These are phyloP conservation scores for Smutsia gigantea DNA, from an alignment of 2,797 vertebrate genomes.

Conservation along the genomic window DNA sequence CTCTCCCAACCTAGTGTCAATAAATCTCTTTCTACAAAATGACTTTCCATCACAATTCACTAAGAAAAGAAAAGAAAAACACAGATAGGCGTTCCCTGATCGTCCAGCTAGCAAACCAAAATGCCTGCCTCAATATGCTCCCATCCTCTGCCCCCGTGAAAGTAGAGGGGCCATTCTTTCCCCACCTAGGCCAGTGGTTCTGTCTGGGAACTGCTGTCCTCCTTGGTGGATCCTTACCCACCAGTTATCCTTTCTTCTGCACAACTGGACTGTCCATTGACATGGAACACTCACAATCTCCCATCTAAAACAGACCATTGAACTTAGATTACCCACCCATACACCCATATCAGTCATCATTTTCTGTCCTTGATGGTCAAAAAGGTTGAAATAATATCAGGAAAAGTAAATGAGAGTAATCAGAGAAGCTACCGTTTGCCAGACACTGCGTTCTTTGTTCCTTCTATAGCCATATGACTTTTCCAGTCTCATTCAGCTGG, in stretches of 20 bases:
- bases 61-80: neutral
- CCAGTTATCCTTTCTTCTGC: neutral
- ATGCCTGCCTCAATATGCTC: neutral
- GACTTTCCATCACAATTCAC: neutral
- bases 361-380: neutral
- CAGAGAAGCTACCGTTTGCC: neutral
- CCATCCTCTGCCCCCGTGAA: neutral
- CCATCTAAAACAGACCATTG: neutral
- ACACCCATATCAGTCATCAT: neutral
- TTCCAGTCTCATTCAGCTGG: neutral
- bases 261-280: neutral
- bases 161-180: neutral
- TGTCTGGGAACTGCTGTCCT: neutral
- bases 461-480: neutral
- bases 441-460: neutral
- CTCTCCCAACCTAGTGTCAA: neutral
- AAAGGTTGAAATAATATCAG: conserved; percentile 19
- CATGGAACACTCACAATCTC: neutral
- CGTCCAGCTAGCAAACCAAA: neutral
- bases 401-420: neutral
- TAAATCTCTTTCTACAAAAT: neutral
- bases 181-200: neutral
- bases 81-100: neutral
- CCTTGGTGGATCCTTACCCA: neutral
- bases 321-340: neutral